Percentiles rank a stretch among this genome's conserved stretches.
phyloP scores from a whole-genome alignment of 2,888 invertebrate species.

The Noctuana brunneofusca region DNA sequence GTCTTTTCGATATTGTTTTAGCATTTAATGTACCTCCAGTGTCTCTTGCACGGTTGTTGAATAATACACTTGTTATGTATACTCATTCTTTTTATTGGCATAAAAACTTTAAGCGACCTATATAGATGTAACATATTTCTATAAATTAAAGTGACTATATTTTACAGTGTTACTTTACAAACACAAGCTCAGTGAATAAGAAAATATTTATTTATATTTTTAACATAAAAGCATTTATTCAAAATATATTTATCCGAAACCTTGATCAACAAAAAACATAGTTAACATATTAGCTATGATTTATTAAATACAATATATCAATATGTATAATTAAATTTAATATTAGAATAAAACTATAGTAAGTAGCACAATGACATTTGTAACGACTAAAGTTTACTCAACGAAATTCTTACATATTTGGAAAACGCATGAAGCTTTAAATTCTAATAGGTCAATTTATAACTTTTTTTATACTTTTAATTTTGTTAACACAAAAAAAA shows the following conservation, averaged over 20 bases:
- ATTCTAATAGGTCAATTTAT: background rate
- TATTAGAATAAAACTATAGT: slow-evolving; percentile 27
- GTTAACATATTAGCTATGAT: slow-evolving; percentile 36
- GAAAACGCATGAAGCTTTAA: background rate
- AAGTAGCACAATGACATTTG: slow-evolving; percentile 35
- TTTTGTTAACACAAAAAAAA: background rate
- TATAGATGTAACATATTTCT: slow-evolving; percentile 53
- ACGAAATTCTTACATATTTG: background rate
- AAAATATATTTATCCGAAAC: slow-evolving; percentile 44
- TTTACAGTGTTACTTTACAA: slow-evolving; percentile 71
- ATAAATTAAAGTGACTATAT: slow-evolving; percentile 70
- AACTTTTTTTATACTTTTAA: background rate
- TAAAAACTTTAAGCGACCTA: slow-evolving; percentile 74
- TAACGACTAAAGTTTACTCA: background rate
- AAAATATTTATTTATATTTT: slow-evolving; percentile 65
- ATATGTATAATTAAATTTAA: slow-evolving; percentile 25
- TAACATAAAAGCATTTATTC: slow-evolving; percentile 67
- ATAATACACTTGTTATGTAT: slow-evolving; percentile 51
- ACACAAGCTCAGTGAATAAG: slow-evolving; percentile 67
- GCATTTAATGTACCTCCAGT: slow-evolving; percentile 32
- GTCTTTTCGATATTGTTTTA: background rate
- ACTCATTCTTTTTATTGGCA: slow-evolving; percentile 66
- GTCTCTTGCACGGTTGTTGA: slow-evolving; percentile 51
- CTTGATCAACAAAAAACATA: slow-evolving; percentile 43
- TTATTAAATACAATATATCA: slow-evolving; percentile 36